Evolutionary conservation across 2,797 vertebrate genomes (phyloP).

Genomic region (Arrhamphus sclerolepis): DNA sequence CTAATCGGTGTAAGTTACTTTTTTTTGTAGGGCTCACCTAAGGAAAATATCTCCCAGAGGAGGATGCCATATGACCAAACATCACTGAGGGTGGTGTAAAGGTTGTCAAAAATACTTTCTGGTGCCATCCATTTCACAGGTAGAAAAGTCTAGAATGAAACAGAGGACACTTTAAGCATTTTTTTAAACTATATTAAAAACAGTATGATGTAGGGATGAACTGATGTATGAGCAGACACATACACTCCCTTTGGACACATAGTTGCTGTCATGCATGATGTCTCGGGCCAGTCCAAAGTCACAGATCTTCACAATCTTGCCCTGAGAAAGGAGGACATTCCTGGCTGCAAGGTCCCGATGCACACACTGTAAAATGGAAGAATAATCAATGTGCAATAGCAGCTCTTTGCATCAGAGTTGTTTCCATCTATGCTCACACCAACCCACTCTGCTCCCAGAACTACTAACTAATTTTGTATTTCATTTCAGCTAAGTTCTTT

Average conservation of each 20-base stretch:
- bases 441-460: conserved; percentile 24
- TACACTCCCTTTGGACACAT: conserved; percentile 98
- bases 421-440: conserved; percentile 10
- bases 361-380: conserved; percentile 86
- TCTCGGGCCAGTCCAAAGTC: conserved; percentile 97
- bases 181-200: background rate
- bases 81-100: conserved; percentile 96
- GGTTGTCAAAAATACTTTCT: conserved; percentile 98
- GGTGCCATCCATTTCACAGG: conserved; percentile 99
- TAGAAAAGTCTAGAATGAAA: conserved; percentile 88
- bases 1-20: background rate
- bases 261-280: conserved; percentile 99
- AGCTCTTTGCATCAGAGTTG: background rate
- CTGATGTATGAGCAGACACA: conserved; percentile 58
- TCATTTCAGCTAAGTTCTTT: conserved; percentile 42
- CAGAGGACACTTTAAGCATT: conserved; percentile 3
- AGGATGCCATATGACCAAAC: conserved; percentile 99
- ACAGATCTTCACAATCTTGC: conserved; percentile 99
- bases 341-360: conserved; percentile 97
- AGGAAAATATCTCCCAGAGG: conserved; percentile 99
- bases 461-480: conserved; percentile 46
- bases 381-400: background rate
- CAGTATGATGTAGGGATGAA: background rate
- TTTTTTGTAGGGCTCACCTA: conserved; percentile 82
- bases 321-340: conserved; percentile 96